Evolutionary conservation across 2,797 vertebrate genomes (phyloP).

Genomic region (Sebastes trivittatus): DNA sequence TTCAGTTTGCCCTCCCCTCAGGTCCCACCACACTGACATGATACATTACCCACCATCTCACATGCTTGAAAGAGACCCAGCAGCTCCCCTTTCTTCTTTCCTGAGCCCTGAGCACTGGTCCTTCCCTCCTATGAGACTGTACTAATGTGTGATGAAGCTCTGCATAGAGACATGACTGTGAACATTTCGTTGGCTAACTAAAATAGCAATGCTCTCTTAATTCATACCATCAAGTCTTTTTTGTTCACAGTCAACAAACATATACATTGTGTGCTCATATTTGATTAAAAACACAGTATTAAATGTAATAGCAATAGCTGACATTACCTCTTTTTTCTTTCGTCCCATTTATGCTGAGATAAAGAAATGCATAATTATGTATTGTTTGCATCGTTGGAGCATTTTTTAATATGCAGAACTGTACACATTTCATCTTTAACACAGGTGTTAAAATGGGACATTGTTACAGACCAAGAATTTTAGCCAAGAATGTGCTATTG

Average conservation of each 20-base stretch:
- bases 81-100: constrained; percentile 33
- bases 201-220: background rate
- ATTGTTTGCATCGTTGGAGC: constrained; percentile 22
- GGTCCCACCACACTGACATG: constrained; percentile 44
- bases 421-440: constrained; percentile 7
- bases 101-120: constrained; percentile 74
- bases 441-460: background rate
- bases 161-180: background rate
- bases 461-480: constrained; percentile 1
- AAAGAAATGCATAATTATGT: constrained; percentile 47
- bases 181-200: background rate
- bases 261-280: constrained; percentile 3
- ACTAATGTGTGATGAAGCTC: constrained; percentile 52
- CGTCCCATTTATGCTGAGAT: constrained; percentile 3
- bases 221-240: constrained; percentile 10
- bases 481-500: background rate
- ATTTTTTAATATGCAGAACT: constrained; percentile 42
- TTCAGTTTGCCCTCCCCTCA: constrained; percentile 23
- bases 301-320: background rate
- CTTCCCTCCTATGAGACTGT: constrained; percentile 81
- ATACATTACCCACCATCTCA: constrained; percentile 64
- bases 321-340: constrained; percentile 9
- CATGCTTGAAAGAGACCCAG: constrained; percentile 61
- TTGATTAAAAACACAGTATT: constrained; percentile 21
- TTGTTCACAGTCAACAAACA: constrained; percentile 4